Evolutionary conservation across 1,140 invertebrate genomes (phyloP), one percentile per base, ranked within the genome.

Genomic region (Hycleus phaleratus): DNA sequence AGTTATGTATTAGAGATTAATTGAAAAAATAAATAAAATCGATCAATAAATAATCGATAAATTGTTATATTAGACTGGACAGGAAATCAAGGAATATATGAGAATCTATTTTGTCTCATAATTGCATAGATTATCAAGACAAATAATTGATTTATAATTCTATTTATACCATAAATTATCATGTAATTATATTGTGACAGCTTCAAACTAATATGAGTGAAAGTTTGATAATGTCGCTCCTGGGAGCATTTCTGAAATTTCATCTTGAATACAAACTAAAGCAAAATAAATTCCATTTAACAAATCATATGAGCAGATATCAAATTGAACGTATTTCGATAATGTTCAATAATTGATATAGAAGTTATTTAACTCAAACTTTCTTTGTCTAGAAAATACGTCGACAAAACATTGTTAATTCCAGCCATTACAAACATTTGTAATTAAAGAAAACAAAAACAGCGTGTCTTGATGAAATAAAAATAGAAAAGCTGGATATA

Each of bases 121-220:
- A 53, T 53, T 53, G 42, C 51, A 53, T 53, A 53, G 50, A 53
- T 53, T 53, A 53, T 46, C 43, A 53, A 53, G 51, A 53, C 42
- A 53, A 53, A 53, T 53, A 53, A 53, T 53, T 53, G 42, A 53
- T 25, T 53, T 53, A 53, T 46, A 26, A 8, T 45, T 46, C 18
- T 53, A 42, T 53, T 53, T 53, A 53, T 53, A 38, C 51, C 46
- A 53, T 53, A 53, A 53, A 53, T 53, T 53, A 53, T 53, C 51
- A 44, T 53, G 51, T 53, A 53, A 53, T 53, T 53, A 53, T 53
- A 53, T 53, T 53, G 51, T 53, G 51, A 53, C 51, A 53, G 51
- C 51, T 53, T 46, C 51, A 38, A 46, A 53, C 51, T 53, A 53
- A 45, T 53, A 26, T 53, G 42, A 53, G 51, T 53, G 51, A 53